Evolutionary conservation across 1,140 invertebrate species (phyloP).

Genomic region (Euwallacea similis): DNA sequence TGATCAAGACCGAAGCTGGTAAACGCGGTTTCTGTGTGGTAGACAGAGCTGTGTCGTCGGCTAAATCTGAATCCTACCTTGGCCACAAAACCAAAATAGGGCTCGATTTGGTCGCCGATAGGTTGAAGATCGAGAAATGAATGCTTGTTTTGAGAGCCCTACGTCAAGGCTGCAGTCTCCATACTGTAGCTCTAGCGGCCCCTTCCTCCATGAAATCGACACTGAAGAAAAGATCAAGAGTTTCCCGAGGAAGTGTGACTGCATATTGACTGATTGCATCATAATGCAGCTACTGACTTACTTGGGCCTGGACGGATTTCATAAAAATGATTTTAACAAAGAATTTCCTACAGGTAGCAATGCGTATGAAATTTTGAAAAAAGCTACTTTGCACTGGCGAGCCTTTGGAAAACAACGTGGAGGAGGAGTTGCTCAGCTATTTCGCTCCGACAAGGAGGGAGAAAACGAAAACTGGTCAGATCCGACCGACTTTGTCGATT

Average conservation of each 20-base stretch:
- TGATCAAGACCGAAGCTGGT: constrained; percentile 45
- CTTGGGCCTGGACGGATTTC: constrained; percentile 62
- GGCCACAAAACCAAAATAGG: constrained; percentile 50
- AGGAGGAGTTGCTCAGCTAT: constrained; percentile 40
- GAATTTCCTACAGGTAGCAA: neutral
- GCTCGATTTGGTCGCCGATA: constrained; percentile 67
- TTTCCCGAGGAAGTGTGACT: constrained; percentile 48
- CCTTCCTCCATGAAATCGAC: constrained; percentile 59
- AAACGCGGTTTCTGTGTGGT: constrained; percentile 53
- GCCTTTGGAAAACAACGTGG: constrained; percentile 31
- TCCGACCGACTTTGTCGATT: constrained; percentile 15
- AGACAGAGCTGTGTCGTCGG: constrained; percentile 51
- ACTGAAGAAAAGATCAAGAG: constrained; percentile 58
- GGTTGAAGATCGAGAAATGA: constrained; percentile 70
- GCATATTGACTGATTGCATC: constrained; percentile 50
- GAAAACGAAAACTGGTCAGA: neutral
- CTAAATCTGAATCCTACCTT: constrained; percentile 47
- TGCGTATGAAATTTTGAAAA: constrained; percentile 42
- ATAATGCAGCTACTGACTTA: constrained; percentile 51
- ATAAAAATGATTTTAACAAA: constrained; percentile 21
- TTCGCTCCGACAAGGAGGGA: neutral
- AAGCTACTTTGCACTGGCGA: constrained; percentile 42
- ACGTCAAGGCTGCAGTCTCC: constrained; percentile 64
- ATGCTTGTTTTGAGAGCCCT: constrained; percentile 67
- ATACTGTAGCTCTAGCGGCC: constrained; percentile 58